phyloP scores from a whole-genome alignment of 2,888 invertebrate species.

The Odiellus spinosus region DNA sequence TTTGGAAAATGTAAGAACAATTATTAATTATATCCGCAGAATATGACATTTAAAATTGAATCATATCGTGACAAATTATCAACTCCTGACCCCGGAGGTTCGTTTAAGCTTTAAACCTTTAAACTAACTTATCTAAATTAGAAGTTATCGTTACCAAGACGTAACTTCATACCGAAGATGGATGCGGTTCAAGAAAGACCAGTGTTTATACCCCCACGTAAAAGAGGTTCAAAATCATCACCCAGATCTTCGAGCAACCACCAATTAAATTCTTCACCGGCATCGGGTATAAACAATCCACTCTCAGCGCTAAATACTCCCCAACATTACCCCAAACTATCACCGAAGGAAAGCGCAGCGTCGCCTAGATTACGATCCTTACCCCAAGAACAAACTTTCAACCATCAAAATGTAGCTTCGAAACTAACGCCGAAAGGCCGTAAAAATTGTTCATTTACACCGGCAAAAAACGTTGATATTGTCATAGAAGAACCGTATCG shows the following conservation, averaged over 20 bases:
- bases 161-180: constrained; percentile 5
- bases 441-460: constrained; percentile 2
- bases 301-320: background rate
- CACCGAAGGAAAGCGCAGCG: background rate
- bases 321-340: background rate
- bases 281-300: background rate
- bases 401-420: constrained; percentile 6
- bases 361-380: background rate
- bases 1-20: too few species aligned
- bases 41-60: too few species aligned
- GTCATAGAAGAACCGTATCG: constrained; percentile 11
- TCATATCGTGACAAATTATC: too few species aligned
- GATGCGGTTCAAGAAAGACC: constrained; percentile 14
- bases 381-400: constrained; percentile 4
- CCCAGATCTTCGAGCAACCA: constrained; percentile 11
- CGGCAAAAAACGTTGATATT: constrained; percentile 10
- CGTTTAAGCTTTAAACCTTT: too few species aligned
- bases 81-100: too few species aligned
- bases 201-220: constrained; percentile 14
- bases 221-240: constrained; percentile 14
- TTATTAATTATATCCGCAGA: too few species aligned
- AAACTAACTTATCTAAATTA: too few species aligned
- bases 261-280: background rate
- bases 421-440: constrained; percentile 6
- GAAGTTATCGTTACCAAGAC: too few species aligned